Evolutionary conservation across 2,113 vertebrate genomes (phyloP).

Genomic region (Leptosomus discolor): DNA sequence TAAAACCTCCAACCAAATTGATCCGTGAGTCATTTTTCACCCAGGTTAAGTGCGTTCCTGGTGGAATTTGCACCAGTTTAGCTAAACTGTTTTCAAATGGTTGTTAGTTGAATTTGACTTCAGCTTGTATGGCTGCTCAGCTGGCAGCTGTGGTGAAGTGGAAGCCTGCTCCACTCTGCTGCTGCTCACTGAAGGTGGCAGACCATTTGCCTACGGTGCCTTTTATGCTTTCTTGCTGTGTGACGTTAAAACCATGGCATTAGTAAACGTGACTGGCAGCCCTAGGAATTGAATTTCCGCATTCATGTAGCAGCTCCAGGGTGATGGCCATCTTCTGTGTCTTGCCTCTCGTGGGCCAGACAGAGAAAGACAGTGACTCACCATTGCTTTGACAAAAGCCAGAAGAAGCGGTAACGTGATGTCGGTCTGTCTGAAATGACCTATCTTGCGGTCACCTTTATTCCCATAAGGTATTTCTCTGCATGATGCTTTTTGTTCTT

Average conservation of each 20-base stretch:
- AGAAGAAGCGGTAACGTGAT: neutral
- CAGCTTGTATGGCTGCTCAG: neutral
- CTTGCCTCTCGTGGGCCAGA: neutral
- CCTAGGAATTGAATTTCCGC: neutral
- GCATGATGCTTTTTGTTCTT: neutral
- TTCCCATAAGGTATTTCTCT: neutral
- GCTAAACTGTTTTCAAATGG: neutral
- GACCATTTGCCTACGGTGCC: neutral
- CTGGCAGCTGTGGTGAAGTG: neutral
- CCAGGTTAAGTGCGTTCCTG: neutral
- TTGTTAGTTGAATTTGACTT: neutral
- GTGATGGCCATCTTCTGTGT: too few relatives aligned
- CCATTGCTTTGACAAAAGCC: neutral
- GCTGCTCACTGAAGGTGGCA: neutral
- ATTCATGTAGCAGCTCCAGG: rapidly evolving
- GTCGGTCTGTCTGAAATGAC: neutral
- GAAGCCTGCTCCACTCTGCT: neutral
- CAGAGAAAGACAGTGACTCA: neutral
- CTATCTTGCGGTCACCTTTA: neutral
- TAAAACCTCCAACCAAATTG: neutral
- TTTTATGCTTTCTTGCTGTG: neutral
- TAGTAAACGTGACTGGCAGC: neutral
- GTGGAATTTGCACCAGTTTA: neutral
- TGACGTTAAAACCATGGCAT: neutral
- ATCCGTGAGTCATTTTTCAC: neutral